Evolutionary conservation across 2,888 invertebrate species (phyloP).

Genomic region (Congeria kusceri): DNA sequence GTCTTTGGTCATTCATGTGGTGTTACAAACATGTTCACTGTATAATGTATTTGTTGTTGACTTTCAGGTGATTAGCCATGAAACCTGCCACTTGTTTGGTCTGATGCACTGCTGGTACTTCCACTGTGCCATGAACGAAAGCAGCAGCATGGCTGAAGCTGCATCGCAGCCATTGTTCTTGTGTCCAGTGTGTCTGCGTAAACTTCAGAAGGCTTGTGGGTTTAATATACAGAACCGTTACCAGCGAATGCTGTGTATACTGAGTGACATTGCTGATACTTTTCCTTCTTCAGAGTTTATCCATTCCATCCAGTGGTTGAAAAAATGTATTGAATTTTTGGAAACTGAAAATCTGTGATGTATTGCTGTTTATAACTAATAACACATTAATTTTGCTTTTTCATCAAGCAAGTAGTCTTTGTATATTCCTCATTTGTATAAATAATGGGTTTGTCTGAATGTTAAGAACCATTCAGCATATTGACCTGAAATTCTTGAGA

Average conservation of each 20-base stretch:
- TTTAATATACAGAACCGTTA: conserved; percentile 79
- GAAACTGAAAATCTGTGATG: conserved; percentile 23
- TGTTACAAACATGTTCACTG: too few species aligned
- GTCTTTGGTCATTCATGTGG: too few species aligned
- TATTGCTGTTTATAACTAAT: not conserved
- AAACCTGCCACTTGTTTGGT: conserved; percentile 82
- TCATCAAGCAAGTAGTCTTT: not conserved
- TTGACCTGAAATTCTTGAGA: too few species aligned
- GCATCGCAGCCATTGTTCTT: conserved; percentile 81
- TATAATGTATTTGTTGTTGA: too few species aligned
- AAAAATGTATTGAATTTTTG: conserved; percentile 67
- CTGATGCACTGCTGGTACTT: conserved; percentile 82
- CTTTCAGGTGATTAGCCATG: conserved; percentile 81
- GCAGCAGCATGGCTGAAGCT: conserved; percentile 79
- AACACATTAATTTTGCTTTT: not conserved
- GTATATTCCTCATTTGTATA: too few species aligned
- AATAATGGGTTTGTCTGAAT: too few species aligned
- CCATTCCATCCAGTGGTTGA: conserved; percentile 68
- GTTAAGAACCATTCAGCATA: too few species aligned
- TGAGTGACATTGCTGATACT: conserved; percentile 61
- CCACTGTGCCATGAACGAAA: conserved; percentile 83
- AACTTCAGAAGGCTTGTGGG: conserved; percentile 78
- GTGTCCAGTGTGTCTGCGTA: conserved; percentile 83
- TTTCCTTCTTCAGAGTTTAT: conserved; percentile 61
- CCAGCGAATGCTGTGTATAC: conserved; percentile 64